phyloP scores from a whole-genome alignment of 2,888 invertebrate genomes.

The Dynastes maya region DNA sequence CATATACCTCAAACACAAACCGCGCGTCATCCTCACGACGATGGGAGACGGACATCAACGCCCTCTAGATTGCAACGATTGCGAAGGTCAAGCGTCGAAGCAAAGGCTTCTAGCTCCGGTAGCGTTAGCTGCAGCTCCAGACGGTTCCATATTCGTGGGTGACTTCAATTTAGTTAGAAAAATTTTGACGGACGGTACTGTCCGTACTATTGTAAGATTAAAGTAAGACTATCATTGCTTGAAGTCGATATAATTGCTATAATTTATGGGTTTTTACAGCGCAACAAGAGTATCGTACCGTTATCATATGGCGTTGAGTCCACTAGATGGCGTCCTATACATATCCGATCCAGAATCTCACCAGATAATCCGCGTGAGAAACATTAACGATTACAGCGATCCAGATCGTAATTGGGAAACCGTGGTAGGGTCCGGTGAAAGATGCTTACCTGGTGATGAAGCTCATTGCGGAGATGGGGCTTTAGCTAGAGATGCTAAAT shows the following conservation, averaged over 20 bases:
- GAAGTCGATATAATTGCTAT: constrained; percentile 7
- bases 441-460: constrained; percentile 94
- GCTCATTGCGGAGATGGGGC: constrained; percentile 98
- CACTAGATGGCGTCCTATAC: constrained; percentile 93
- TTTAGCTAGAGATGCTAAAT: constrained; percentile 91
- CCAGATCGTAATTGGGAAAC: constrained; percentile 96
- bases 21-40: constrained; percentile 90
- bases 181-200: constrained; percentile 88
- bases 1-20: constrained; percentile 94
- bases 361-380: constrained; percentile 91
- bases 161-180: constrained; percentile 95
- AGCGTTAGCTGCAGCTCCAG: constrained; percentile 91
- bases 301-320: constrained; percentile 96
- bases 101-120: constrained; percentile 93
- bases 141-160: constrained; percentile 95
- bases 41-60: constrained; percentile 95
- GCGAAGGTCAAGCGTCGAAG: constrained; percentile 85
- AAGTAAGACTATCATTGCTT: constrained; percentile 76
- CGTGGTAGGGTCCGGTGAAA: constrained; percentile 94
- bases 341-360: constrained; percentile 97
- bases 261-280: constrained; percentile 71
- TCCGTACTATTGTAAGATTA: constrained; percentile 84
- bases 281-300: constrained; percentile 95
- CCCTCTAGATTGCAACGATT: constrained; percentile 87
- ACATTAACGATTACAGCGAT: constrained; percentile 86